These are phyloP conservation scores for Morone saxatilis DNA, from an alignment of 2,113 vertebrate genomes.

Conservation along the genomic window DNA sequence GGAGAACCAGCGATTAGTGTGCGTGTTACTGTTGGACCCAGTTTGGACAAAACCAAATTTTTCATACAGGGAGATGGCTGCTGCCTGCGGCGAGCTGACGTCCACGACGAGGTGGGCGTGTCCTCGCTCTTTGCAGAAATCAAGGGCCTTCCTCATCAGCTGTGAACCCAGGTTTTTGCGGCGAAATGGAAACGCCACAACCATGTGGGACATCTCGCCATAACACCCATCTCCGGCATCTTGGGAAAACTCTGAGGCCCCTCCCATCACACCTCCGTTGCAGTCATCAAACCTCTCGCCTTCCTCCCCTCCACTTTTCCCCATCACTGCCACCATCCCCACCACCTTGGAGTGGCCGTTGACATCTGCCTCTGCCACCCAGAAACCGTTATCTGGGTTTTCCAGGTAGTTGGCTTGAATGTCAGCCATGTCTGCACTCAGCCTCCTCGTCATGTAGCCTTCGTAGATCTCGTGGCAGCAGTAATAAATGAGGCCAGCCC, in stretches of 20 bases:
- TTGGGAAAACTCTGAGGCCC: neutral
- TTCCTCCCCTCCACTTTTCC: conserved; percentile 43
- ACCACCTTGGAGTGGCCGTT: conserved; percentile 68
- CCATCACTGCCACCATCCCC: conserved; percentile 68
- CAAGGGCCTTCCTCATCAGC: conserved; percentile 65
- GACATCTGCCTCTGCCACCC: conserved; percentile 77
- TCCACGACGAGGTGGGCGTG: conserved; percentile 61
- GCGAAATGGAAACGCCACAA: conserved; percentile 63
- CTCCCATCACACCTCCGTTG: conserved; percentile 55
- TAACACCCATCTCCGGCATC: conserved; percentile 36
- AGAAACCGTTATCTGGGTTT: conserved; percentile 74
- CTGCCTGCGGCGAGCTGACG: conserved; percentile 72
- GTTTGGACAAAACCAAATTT: conserved; percentile 77
- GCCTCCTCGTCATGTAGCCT: conserved; percentile 64
- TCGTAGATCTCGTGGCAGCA: conserved; percentile 79
- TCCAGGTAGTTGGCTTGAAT: conserved; percentile 76
- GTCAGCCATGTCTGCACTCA: conserved; percentile 73
- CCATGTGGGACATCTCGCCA: conserved; percentile 69
- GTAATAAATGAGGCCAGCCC: conserved; percentile 79
- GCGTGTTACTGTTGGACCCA: conserved; percentile 56
- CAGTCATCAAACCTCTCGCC: conserved; percentile 47
- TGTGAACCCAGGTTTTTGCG: conserved; percentile 63
- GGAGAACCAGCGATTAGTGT: conserved; percentile 72
- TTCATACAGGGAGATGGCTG: conserved; percentile 62
- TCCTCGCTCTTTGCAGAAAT: conserved; percentile 78